These are phyloP conservation scores for Atta colombica DNA, from an alignment of 1,140 invertebrate species.

Conservation along the genomic window DNA sequence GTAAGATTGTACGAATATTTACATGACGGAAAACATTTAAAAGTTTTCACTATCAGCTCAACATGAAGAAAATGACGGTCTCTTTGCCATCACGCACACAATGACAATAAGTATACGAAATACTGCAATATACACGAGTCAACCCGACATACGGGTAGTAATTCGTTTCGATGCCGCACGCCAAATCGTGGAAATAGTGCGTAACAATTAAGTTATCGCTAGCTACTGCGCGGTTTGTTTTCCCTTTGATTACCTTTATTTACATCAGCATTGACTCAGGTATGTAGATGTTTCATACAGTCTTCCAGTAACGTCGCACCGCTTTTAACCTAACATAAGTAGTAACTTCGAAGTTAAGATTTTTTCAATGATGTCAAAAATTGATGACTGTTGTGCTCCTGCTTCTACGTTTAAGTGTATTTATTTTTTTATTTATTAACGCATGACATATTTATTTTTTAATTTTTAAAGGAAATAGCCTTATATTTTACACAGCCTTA, in stretches of 20 bases:
- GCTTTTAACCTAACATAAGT: constrained; percentile 5
- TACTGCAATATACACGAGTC: no score
- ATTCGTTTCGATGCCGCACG: constrained; percentile 10
- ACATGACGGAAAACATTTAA: neutral
- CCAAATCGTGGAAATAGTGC: neutral
- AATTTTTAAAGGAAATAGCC: neutral
- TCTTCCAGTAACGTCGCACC: neutral
- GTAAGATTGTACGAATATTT: neutral
- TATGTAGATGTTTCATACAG: neutral
- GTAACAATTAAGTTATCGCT: neutral
- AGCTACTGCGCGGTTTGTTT: neutral
- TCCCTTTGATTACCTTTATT: neutral
- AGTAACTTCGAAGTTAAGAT: neutral
- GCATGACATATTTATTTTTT: no score
- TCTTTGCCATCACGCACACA: neutral
- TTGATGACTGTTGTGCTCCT: neutral
- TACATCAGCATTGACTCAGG: neutral
- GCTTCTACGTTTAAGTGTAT: neutral
- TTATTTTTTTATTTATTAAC: neutral
- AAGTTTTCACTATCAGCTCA: neutral
- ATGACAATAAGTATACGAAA: no score
- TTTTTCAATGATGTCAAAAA: neutral
- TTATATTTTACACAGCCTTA: neutral
- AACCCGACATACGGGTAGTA: neutral
- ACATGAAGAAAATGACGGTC: neutral